Evolutionary conservation across 2,113 vertebrate genomes (phyloP), one percentile per base, ranked within the genome.

Genomic region (Oryzias woworae): DNA sequence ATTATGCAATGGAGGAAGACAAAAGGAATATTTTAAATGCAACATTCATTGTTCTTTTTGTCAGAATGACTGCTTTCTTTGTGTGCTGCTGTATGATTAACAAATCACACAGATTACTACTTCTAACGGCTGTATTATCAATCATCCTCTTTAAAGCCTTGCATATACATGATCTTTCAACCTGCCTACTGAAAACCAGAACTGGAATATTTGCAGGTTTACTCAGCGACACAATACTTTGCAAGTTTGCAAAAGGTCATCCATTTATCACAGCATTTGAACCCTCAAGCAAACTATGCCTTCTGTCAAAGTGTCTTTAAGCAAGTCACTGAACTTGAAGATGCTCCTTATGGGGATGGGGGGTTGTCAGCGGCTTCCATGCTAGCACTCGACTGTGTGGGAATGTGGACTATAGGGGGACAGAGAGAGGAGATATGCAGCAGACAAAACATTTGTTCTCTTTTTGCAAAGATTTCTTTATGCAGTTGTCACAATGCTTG

Each of bases 1-100:
- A 78, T 84, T 78, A 84, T 77, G 66, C 69, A 58, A 59, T 78
- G 70, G 67, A 77, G 63, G 75, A 73, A 77, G 85, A 87, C 83
- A 79, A 87, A 79, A 61, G 64, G 58, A 73, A 84, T 85, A 74
- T 79, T 84, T 85, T 66, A 81, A 14, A 75, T 52, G 66, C 61
- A 70, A 73, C 69, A 68, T 57, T 80, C 77, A 80, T 86, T 71
- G 59, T 66, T 88, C 75, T 75, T 46, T 61, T 79, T 81, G 70
- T 54, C 73, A 66, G 62, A 81, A 85, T 77, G 7, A 78, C 70
- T 73, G 36, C 59, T 64, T 49, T 57, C 53, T 62, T 54, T 63
- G 63, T 73, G 73, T 64, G 5, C 44, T 59, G 69, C 61, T 36
- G 17, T 18, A 47, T 62, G 61, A 73, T 66, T 78, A 82, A 84